These are phyloP conservation scores for Adelphocoris suturalis DNA, from an alignment of 2,888 invertebrate species.

Conservation along the genomic window DNA sequence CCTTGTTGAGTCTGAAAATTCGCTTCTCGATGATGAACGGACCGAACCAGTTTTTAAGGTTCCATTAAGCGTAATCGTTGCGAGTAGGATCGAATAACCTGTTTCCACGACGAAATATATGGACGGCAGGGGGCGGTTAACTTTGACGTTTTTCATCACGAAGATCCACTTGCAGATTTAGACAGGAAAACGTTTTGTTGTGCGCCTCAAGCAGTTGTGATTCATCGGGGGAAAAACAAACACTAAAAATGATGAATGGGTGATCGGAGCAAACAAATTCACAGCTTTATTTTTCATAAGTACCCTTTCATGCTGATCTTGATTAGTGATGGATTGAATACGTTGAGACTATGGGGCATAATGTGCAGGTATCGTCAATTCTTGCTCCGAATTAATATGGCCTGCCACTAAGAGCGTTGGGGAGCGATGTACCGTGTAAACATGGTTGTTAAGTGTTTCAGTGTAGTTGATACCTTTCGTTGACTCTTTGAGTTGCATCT, in stretches of 20 bases:
- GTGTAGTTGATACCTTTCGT: no score
- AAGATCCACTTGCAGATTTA: no score
- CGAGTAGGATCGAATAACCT: background rate
- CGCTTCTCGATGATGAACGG: background rate
- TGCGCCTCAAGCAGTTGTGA: background rate
- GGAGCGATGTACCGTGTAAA: no score
- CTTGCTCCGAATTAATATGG: no score
- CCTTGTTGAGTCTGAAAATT: conserved; percentile 2
- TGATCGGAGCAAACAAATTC: background rate
- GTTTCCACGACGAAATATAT: conserved; percentile 20
- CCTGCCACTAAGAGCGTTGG: no score
- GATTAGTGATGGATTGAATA: no score
- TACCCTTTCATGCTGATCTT: no score
- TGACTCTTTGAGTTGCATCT: no score
- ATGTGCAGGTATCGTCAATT: no score
- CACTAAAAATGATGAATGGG: background rate
- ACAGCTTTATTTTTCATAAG: no score
- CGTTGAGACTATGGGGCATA: no score
- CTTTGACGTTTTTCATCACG: background rate
- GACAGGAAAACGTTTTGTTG: background rate
- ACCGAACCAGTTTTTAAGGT: background rate
- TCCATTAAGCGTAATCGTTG: conserved; percentile 15
- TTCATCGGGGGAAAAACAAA: background rate
- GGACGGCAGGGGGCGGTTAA: background rate
- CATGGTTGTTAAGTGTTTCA: no score